These are phyloP conservation scores for Acleris cristana DNA, from an alignment of 2,888 invertebrate genomes.

Conservation along the genomic window DNA sequence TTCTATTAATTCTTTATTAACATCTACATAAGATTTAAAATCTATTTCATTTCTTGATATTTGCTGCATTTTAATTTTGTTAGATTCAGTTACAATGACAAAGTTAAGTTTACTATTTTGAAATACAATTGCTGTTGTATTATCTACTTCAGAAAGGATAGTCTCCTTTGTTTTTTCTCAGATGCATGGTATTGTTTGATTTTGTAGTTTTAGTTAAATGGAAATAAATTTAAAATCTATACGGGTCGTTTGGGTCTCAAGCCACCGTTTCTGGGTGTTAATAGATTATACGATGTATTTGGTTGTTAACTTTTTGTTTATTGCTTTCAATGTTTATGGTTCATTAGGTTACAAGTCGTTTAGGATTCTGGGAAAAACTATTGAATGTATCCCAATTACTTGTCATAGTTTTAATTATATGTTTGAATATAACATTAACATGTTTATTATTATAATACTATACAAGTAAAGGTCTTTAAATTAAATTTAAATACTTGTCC, in stretches of 20 bases:
- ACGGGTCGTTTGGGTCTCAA: constrained; percentile 57
- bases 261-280: constrained; percentile 77
- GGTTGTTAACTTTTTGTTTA: constrained; percentile 37
- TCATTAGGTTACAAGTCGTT: constrained; percentile 37
- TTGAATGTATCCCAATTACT: constrained; percentile 24
- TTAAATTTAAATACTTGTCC: background rate
- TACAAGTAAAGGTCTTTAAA: background rate
- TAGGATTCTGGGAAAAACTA: constrained; percentile 23
- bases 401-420: constrained; percentile 3
- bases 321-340: constrained; percentile 33
- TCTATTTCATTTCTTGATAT: constrained; percentile 29
- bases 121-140: constrained; percentile 10
- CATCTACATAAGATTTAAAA: constrained; percentile 42
- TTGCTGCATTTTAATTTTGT: constrained; percentile 41
- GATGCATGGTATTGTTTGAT: constrained; percentile 10
- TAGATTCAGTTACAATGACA: constrained; percentile 43
- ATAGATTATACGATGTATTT: constrained; percentile 61
- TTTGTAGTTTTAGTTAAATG: constrained; percentile 52
- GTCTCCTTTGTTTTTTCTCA: background rate
- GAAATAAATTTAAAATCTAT: constrained; percentile 75
- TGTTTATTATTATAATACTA: background rate
- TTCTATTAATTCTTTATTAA: constrained; percentile 37
- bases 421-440: background rate
- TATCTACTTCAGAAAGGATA: background rate
- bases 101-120: constrained; percentile 36